These are phyloP conservation scores for Ptilodon capucinus DNA, from an alignment of 2,888 invertebrate species.

Conservation along the genomic window DNA sequence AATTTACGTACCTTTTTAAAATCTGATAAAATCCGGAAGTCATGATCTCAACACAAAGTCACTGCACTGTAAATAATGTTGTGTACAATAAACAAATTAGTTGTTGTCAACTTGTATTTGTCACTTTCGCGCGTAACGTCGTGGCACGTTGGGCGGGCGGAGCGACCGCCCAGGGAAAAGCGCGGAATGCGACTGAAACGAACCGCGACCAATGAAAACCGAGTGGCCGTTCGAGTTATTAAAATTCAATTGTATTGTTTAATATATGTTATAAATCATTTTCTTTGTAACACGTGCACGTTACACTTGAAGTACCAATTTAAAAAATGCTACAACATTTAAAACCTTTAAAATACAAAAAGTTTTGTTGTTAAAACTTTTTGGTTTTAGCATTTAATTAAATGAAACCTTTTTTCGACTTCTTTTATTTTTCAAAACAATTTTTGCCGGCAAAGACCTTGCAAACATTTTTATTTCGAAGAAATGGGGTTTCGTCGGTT, in stretches of 20 bases:
- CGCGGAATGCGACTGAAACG: slow-evolving; percentile 45
- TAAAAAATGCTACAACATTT: too few relatives aligned
- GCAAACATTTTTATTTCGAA: too few relatives aligned
- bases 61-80: background rate
- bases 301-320: background rate
- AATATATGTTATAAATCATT: background rate
- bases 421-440: too few relatives aligned
- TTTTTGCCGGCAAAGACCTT: too few relatives aligned
- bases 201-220: slow-evolving; percentile 7
- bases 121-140: slow-evolving; percentile 28
- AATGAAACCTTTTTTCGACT: too few relatives aligned
- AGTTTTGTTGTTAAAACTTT: too few relatives aligned
- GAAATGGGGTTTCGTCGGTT: too few relatives aligned
- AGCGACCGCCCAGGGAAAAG: slow-evolving; percentile 46
- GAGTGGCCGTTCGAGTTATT: background rate
- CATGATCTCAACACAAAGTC: slow-evolving; percentile 2
- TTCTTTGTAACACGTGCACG: background rate
- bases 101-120: slow-evolving; percentile 16
- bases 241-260: background rate
- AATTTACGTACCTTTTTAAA: background rate
- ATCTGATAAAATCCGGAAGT: slow-evolving; percentile 3
- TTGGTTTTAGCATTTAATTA: too few relatives aligned
- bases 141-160: slow-evolving; percentile 54
- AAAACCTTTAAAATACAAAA: too few relatives aligned
- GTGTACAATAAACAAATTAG: background rate